phyloP scores from a whole-genome alignment of 2,888 invertebrate genomes.

The Drosophila affinis region DNA sequence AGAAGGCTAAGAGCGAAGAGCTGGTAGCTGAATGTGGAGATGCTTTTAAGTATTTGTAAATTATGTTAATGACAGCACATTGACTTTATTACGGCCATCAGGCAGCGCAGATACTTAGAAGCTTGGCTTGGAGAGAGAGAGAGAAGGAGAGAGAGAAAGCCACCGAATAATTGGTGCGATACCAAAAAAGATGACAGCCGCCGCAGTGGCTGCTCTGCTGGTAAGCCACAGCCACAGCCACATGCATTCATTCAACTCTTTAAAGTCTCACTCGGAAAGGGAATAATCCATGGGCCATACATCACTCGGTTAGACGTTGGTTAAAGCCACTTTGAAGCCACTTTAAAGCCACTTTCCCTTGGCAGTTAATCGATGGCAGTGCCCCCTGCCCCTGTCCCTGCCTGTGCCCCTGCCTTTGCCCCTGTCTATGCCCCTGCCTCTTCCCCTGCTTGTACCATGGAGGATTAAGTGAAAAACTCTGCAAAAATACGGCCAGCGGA shows the following conservation, averaged over 20 bases:
- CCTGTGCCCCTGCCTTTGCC: constrained; percentile 3
- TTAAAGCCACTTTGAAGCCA: constrained; percentile 49
- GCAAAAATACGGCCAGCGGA: constrained; percentile 38
- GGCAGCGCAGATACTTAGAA: constrained; percentile 15
- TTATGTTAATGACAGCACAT: constrained; percentile 77
- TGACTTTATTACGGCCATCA: constrained; percentile 68
- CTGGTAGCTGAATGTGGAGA: background rate
- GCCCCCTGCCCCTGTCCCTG: background rate
- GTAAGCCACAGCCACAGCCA: background rate
- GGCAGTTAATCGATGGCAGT: constrained; percentile 62
- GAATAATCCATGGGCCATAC: constrained; percentile 21
- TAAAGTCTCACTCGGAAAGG: background rate
- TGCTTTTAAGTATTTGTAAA: constrained; percentile 70
- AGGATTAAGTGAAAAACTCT: constrained; percentile 54
- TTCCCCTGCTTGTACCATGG: background rate
- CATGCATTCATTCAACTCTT: background rate
- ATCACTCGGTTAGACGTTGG: constrained; percentile 14
- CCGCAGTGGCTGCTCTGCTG: background rate
- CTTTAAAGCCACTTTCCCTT: constrained; percentile 50
- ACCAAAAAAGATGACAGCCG: constrained; percentile 1
- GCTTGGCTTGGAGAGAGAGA: background rate
- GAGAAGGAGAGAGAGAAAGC: background rate
- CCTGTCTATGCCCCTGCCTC: background rate
- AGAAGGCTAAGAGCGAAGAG: no score
- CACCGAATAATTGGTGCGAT: background rate